Base-by-base conservation (phyloP, 2,888 invertebrate species). In the Drosophila maculinotata region DNA sequence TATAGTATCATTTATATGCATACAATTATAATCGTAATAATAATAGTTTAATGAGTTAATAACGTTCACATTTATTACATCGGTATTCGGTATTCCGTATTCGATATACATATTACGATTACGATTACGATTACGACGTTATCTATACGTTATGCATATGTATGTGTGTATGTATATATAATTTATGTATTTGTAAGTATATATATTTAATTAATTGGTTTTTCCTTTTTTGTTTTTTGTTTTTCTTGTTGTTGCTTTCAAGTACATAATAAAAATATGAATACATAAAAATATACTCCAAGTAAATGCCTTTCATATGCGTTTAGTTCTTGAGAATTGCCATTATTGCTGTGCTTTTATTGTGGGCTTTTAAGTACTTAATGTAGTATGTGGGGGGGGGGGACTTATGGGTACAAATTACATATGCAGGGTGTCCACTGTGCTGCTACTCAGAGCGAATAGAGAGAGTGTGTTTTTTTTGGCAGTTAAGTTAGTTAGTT, bases 11-110 rank as follows among this genome's bases (percentile, higher is more conserved):
- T 59, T 69, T 67, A 67, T 69, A 70, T 75, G 80, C 72, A 70
- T 76, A 80, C 60, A 79, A 69, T 64, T 59, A 69, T 75, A 79
- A 72, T 82, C 68, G 64, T 81, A 85, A 79, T 80, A 85, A 79
- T 81, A 79, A 86, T 81, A 81, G 79, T 81, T 54, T 77, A 86
- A 80, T 80, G 66, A 80, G 83, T 86, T 85, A 76, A 81, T 83
- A 86, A 81, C 80, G 68, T 81, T 81, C 80, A 81, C 86, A 86
- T 86, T 86, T 71, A 81, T 79, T 77, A 80, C 63, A 79, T 73
- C 76, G 60, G 36, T 20, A 20, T n/a, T n/a, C n/a, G n/a, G n/a
- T 53, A 62, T 31, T 72, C 26, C 26, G 42, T 39, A 52, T 51
- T 69, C 52, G 59, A 69, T 69, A 72, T 60, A 74, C 66, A 58